phyloP scores from a whole-genome alignment of 2,888 invertebrate genomes.

The Bombylius discolor region DNA sequence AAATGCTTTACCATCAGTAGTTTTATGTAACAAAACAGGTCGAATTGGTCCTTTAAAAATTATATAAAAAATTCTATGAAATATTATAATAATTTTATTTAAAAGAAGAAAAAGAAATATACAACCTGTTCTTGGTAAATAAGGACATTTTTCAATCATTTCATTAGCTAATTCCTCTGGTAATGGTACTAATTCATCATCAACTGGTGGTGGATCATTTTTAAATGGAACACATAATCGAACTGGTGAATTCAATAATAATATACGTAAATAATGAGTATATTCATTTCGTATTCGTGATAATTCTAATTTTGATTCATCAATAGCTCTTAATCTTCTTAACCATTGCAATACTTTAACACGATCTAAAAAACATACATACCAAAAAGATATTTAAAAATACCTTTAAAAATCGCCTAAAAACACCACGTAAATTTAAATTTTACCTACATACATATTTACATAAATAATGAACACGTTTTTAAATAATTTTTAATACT shows the following conservation, averaged over 20 bases:
- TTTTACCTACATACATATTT: too few species aligned
- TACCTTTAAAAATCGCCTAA: too few species aligned
- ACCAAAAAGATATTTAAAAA: too few species aligned
- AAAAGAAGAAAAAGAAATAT: not conserved
- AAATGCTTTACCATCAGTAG: conserved; percentile 42
- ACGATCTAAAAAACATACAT: conserved; percentile 30
- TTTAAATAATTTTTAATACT: not conserved
- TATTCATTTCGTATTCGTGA: conserved; percentile 41
- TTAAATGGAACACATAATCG: conserved; percentile 37
- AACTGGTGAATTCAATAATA: conserved; percentile 37
- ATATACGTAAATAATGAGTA: conserved; percentile 39
- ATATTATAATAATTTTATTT: too few species aligned
- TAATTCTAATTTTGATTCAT: conserved; percentile 36
- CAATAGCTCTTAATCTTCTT: conserved; percentile 36
- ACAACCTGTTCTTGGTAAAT: conserved; percentile 37
- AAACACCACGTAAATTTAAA: too few species aligned
- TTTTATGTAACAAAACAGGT: conserved; percentile 39
- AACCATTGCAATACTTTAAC: conserved; percentile 43
- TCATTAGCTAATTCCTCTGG: conserved; percentile 38
- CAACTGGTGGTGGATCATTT: conserved; percentile 31
- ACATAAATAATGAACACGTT: too few species aligned
- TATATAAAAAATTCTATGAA: not conserved
- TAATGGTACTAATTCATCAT: conserved; percentile 31
- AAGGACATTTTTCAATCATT: conserved; percentile 27
- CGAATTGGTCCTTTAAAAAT: conserved; percentile 33